Percentiles rank a stretch among this genome's conserved stretches.
phyloP scores from a whole-genome alignment of 2,113 vertebrate species.

The western clawed frog (Xenopus tropicalis) region DNA sequence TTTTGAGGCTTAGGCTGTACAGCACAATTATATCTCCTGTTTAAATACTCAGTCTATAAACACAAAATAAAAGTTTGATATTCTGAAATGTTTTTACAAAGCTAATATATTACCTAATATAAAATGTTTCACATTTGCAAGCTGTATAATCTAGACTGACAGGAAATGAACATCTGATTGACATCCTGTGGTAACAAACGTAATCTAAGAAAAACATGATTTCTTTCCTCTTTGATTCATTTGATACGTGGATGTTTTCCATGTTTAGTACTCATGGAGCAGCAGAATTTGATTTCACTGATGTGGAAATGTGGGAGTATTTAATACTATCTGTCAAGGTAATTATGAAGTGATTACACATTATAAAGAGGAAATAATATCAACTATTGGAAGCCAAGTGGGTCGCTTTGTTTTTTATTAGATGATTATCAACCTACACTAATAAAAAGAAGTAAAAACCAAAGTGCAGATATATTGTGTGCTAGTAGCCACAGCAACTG shows the following conservation, averaged over 20 bases:
- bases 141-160: conserved; percentile 23
- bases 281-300: background rate
- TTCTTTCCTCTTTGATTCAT: background rate
- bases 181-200: conserved; percentile 8
- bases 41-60: no score
- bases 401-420: no score
- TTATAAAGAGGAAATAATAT: background rate
- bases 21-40: no score
- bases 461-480: no score
- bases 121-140: conserved; percentile 9
- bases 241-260: background rate
- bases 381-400: no score
- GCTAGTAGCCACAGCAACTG: no score
- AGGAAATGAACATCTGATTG: conserved; percentile 9
- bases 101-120: no score
- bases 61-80: no score
- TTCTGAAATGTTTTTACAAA: no score
- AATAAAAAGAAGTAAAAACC: no score
- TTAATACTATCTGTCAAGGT: conserved; percentile 4
- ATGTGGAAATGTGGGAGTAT: conserved; percentile 17
- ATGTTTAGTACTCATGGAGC: background rate
- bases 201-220: conserved; percentile 13
- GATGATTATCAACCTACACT: no score
- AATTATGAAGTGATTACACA: conserved; percentile 19
- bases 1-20: no score